These are phyloP conservation scores for Montipora sp. DNA, from an alignment of 64 coral and sea anemone genomes.

Conservation along the genomic window DNA sequence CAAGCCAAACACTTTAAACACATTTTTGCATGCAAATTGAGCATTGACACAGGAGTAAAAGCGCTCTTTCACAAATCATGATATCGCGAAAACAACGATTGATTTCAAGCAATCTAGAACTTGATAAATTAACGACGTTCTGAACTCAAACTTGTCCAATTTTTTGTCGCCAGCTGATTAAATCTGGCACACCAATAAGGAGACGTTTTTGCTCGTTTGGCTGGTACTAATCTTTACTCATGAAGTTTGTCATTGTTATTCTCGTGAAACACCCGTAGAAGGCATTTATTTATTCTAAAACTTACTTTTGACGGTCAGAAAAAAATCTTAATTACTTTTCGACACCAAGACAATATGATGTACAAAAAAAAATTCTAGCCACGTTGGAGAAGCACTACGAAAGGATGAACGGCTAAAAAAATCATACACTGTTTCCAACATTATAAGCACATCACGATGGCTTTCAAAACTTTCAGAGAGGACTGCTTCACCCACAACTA, in stretches of 20 bases:
- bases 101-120: not conserved
- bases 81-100: not conserved
- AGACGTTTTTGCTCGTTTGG: not conserved
- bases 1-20: not conserved
- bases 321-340: too few relatives aligned
- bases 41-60: not conserved
- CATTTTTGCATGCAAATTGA: constrained; percentile 8
- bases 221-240: not conserved
- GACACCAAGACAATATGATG: too few relatives aligned
- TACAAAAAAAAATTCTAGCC: too few relatives aligned
- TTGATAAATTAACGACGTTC: not conserved
- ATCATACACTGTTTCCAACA: too few relatives aligned
- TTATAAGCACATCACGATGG: too few relatives aligned
- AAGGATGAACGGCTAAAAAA: too few relatives aligned
- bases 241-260: not conserved
- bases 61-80: constrained; percentile 2
- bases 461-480: too few relatives aligned
- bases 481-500: not conserved
- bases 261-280: not conserved
- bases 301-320: not conserved
- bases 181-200: not conserved
- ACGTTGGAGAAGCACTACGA: too few relatives aligned
- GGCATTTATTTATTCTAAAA: not conserved
- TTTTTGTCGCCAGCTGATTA: not conserved
- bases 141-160: not conserved